Percentiles rank a stretch among this genome's conserved stretches.
Conservation (phyloP, 2,888 invertebrate species). For the Hedya salicella region DNA sequence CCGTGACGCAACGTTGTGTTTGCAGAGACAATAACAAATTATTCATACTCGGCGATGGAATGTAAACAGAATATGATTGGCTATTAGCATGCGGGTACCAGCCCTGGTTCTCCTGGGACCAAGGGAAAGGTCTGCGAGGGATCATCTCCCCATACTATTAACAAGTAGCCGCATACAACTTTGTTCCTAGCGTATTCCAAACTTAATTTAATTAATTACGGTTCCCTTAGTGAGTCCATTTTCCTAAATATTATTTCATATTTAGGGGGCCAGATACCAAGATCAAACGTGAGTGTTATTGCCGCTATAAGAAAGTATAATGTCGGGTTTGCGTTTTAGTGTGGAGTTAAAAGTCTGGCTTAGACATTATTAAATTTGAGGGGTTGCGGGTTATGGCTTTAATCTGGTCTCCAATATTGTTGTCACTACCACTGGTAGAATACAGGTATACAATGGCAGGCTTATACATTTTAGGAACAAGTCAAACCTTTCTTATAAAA, state of each 20-base stretch:
- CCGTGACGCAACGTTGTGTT: slow-evolving; percentile 74
- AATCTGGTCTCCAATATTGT: too few relatives aligned
- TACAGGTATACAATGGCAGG: too few relatives aligned
- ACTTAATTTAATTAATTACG: slow-evolving; percentile 84
- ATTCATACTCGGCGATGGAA: slow-evolving; percentile 84
- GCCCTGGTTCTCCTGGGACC: slow-evolving; percentile 60
- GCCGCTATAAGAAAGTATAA: slow-evolving; percentile 33
- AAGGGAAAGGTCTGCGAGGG: slow-evolving; percentile 59
- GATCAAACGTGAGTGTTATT: slow-evolving; percentile 65
- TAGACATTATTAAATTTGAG: slow-evolving; percentile 21
- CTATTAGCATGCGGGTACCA: slow-evolving; percentile 77
- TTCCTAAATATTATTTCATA: slow-evolving; percentile 77
- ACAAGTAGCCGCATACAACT: slow-evolving; percentile 76
- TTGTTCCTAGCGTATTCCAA: slow-evolving; percentile 79
- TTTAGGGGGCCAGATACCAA: slow-evolving; percentile 62
- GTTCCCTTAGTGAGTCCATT: slow-evolving; percentile 73
- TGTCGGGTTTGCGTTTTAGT: slow-evolving; percentile 21
- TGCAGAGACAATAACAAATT: slow-evolving; percentile 83
- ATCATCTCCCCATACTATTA: slow-evolving; percentile 79
- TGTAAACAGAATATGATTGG: slow-evolving; percentile 85
- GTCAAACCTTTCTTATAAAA: too few relatives aligned
- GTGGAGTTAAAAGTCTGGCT: slow-evolving; percentile 25
- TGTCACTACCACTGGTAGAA: too few relatives aligned
- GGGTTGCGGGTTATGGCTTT: slow-evolving; percentile 12
- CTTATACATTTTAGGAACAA: too few relatives aligned